These are phyloP conservation scores for Subanguina moxae DNA, from an alignment of 1,140 invertebrate genomes.

Conservation along the genomic window DNA sequence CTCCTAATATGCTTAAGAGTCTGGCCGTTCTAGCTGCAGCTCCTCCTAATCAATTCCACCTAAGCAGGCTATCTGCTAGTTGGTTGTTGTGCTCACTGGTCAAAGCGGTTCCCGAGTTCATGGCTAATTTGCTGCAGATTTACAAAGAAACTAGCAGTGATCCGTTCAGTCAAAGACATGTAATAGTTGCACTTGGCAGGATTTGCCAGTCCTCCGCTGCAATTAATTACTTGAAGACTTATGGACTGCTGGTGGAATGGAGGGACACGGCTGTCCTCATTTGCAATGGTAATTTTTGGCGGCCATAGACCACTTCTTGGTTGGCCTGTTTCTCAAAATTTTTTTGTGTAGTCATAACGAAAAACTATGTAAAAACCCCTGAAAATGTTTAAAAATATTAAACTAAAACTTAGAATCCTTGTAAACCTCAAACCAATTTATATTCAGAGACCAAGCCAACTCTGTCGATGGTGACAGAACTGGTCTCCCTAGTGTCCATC, in stretches of 20 bases:
- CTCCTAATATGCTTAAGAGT: conserved; percentile 18
- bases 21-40: background rate
- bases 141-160: background rate
- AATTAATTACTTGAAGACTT: conserved; percentile 4
- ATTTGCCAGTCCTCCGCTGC: conserved; percentile 30
- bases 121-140: conserved; percentile 17
- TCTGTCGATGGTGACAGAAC: background rate
- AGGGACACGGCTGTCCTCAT: conserved; percentile 19
- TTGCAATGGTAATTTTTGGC: conserved; percentile 6
- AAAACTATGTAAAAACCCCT: too few species aligned
- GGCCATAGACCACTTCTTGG: too few species aligned
- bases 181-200: conserved; percentile 11
- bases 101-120: conserved; percentile 11
- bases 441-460: background rate
- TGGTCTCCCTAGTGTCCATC: conserved; percentile 14
- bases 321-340: too few species aligned
- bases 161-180: background rate
- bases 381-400: too few species aligned
- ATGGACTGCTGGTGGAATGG: conserved; percentile 20
- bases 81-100: conserved; percentile 34
- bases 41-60: background rate
- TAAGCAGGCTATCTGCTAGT: background rate
- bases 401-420: too few species aligned
- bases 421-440: too few species aligned
- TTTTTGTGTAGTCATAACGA: too few species aligned